Percentiles rank a stretch among this genome's conserved stretches.
Conservation (phyloP, 2,797 vertebrate species). For the Malacoraja senta region DNA sequence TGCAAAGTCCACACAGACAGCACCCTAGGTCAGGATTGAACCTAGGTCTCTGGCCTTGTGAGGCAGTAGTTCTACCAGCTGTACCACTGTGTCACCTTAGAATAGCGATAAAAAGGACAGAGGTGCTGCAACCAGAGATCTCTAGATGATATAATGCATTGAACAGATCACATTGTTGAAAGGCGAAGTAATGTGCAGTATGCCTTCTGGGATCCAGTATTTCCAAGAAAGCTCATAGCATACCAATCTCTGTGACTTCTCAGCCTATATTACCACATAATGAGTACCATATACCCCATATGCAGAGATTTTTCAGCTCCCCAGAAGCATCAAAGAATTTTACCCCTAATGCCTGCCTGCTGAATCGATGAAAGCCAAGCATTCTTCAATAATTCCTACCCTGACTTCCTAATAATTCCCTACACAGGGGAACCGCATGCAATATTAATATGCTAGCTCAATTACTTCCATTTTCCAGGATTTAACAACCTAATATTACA, state of each 20-base stretch:
- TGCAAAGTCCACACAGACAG: too few species aligned
- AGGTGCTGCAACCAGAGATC: too few species aligned
- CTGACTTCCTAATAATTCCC: slow-evolving; percentile 48
- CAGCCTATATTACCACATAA: background rate
- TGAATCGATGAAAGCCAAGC: background rate
- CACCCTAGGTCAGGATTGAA: too few species aligned
- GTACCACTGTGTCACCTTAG: too few species aligned
- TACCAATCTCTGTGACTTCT: background rate
- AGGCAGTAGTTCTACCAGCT: too few species aligned
- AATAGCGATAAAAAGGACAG: too few species aligned
- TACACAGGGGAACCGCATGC: slow-evolving; percentile 47
- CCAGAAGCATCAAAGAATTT: background rate
- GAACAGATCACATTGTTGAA: background rate
- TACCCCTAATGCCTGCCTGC: background rate
- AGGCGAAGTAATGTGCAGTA: background rate
- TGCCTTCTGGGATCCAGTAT: background rate
- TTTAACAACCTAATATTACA: slow-evolving; percentile 68
- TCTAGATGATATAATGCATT: too few species aligned
- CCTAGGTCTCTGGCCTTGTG: too few species aligned
- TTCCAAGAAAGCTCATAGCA: background rate
- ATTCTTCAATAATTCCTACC: slow-evolving; percentile 39
- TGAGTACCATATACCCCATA: background rate
- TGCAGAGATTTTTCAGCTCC: background rate
- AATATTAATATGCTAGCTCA: slow-evolving; percentile 58
- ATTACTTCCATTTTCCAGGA: slow-evolving; percentile 67